Conservation (phyloP, 2,888 invertebrate species). For the Ennomos erosarius region DNA sequence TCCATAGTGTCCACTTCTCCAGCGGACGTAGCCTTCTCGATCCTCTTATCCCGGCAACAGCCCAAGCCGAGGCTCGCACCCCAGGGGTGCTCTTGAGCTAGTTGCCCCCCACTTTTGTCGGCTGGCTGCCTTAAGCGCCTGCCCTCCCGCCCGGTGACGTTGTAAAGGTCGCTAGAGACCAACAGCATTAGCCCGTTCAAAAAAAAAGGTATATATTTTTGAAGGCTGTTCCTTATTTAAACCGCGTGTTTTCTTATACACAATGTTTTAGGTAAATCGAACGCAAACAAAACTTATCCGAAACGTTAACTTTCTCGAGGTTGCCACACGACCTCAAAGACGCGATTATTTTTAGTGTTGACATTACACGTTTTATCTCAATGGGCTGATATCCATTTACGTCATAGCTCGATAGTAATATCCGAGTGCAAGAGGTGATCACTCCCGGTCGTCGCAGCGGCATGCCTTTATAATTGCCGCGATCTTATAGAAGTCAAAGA, state of each 20-base stretch:
- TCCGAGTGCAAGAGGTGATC: constrained; percentile 48
- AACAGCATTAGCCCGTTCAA: no score
- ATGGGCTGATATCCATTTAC: constrained; percentile 56
- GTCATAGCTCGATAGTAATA: constrained; percentile 50
- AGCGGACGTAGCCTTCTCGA: no score
- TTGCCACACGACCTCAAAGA: constrained; percentile 43
- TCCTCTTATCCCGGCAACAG: no score
- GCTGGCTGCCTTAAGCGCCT: no score
- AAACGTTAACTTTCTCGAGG: constrained; percentile 46
- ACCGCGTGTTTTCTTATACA: background rate
- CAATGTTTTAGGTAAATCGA: constrained; percentile 6
- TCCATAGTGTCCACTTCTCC: no score
- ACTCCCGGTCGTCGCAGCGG: constrained; percentile 6
- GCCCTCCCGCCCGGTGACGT: no score
- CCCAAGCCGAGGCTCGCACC: no score
- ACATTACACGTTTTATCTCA: constrained; percentile 51
- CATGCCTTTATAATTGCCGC: constrained; percentile 12
- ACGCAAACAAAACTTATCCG: constrained; percentile 29
- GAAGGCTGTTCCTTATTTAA: no score
- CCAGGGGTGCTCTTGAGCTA: no score
- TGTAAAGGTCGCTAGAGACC: no score
- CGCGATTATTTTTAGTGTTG: constrained; percentile 51
- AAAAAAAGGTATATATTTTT: no score
- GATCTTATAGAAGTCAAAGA: constrained; percentile 1
- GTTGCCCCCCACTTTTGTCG: no score